Evolutionary conservation across 2,888 invertebrate genomes (phyloP), one percentile per base, ranked within the genome.

Genomic region (Torymus aiolomorphi): DNA sequence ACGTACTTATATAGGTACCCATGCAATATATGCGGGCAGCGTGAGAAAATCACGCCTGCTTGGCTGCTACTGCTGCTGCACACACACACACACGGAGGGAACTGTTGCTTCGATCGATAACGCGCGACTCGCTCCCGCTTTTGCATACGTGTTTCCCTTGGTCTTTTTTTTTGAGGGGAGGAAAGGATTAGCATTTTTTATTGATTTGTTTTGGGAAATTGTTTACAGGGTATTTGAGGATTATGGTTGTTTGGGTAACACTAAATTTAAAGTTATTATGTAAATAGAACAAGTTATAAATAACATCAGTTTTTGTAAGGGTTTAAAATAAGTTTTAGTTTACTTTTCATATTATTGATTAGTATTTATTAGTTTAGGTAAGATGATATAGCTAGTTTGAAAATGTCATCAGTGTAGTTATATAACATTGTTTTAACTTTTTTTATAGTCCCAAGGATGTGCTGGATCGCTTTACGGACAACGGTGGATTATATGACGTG

Each of bases 401-500:
- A 42, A 42, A 42, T 42, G 8, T 42, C 8, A 42, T 42, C 42
- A 42, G 8, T 42, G 8, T 42, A 42, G 42, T 42, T 42, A 42
- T 42, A 42, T 42, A 42, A 42, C 1, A 42, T 8, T 42, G 20
- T 49, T 49, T 62, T 51, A 62, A 16, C 57, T 16, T 31, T 54
- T 70, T 79, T 80, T 31, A 24, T 52, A 82, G 78, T 49, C 69
- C 31, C n/a, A 82, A 80, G 80, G 86, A 86, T 54, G 62, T 81
- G 1, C 70, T 83, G 1, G 86, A 87, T 42, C 84, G 82, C 63
- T 84, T 88, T 74, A 86, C 87, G 2, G 88, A 88, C 62, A 84
- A 87, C 56, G 87, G 87, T 5, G 92, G 91, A 63, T 91, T 89
- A 80, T 92, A 91, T 77, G 91, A 91, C 79, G 86, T 91, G 73